Base-by-base conservation (phyloP, 2,797 vertebrate species). In the Arnoldichthys spilopterus region DNA sequence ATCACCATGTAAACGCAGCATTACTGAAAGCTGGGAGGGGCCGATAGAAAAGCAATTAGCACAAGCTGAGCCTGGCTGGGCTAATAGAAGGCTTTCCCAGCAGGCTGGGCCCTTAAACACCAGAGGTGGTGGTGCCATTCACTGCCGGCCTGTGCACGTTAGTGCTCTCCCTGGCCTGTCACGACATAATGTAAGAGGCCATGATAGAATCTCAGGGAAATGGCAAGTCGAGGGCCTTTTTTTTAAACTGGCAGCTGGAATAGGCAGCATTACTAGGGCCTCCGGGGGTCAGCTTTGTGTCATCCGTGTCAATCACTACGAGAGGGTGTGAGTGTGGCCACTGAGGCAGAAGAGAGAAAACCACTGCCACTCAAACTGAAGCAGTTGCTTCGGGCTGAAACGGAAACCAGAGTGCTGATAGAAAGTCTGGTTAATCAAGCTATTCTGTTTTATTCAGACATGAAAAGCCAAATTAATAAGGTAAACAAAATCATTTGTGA, bases 261-360 rank as follows among this genome's bases (percentile, higher is more conserved):
- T 54, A 68, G 63, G 40, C 75, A 24, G 68, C 43, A 1, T 2
- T 54, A 37, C 63, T 32, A 20, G 66, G 56, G 81, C 22, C 62
- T 54, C 74, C 22, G 7, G 45, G 82, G 82, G 77, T 82, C 74
- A 76, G 77, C 77, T 82, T 76, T 71, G 51, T 79, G 79, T 75
- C 77, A 77, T 70, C 18, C 9, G 5, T 79, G 78, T 79, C 73
- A 72, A 37, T 83, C 73, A 77, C 58, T 30, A 8, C 28, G 69
- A 62, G 58, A 66, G 43, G 30, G 72, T 13, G 49, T 16, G 51
- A 58, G 76, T 59, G 68, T 69, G 66, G 58, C 72, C 68, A 66
- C 59, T 72, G 32, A 76, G 45, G 61, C 68, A 30, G 26, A 67
- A 32, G 4, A 71, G 20, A 83, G 72, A 83, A 76, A 70, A 72